phyloP scores from a whole-genome alignment of 2,888 invertebrate species.

The Agriopis marginaria region DNA sequence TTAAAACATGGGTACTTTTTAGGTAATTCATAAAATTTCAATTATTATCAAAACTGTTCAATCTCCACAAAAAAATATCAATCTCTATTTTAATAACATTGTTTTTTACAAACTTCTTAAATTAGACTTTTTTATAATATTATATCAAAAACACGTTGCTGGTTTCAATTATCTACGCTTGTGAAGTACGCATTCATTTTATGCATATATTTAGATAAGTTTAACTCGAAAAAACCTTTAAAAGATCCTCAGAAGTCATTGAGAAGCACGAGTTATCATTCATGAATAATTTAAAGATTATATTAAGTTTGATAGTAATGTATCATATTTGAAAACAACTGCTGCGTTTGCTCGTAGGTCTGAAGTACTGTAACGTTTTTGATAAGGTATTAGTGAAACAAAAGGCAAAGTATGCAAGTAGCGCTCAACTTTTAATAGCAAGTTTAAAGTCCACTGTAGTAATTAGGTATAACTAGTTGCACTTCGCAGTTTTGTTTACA shows the following conservation, averaged over 20 bases:
- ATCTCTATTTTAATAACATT: background rate
- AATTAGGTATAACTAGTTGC: too few relatives aligned
- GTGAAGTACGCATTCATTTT: constrained; percentile 18
- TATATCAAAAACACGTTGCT: too few relatives aligned
- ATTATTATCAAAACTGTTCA: background rate
- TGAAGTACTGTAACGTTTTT: background rate
- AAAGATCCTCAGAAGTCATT: constrained; percentile 14
- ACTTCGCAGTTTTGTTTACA: too few relatives aligned
- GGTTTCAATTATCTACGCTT: too few relatives aligned
- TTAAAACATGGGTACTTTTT: too few relatives aligned
- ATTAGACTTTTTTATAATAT: background rate
- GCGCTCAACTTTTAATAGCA: too few relatives aligned
- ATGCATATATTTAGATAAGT: constrained; percentile 23
- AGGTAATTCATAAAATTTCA: too few relatives aligned
- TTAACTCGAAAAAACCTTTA: constrained; percentile 10
- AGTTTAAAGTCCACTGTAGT: too few relatives aligned
- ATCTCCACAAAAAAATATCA: too few relatives aligned
- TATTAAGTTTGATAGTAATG: background rate
- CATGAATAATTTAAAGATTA: constrained; percentile 18
- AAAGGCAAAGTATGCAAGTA: too few relatives aligned
- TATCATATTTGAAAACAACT: constrained; percentile 8
- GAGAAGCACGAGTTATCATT: constrained; percentile 8
- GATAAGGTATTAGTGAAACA: too few relatives aligned
- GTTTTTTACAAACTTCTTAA: background rate
- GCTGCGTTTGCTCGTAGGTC: background rate